These are phyloP conservation scores for Dallia pectoralis DNA, from an alignment of 2,797 vertebrate genomes.

Conservation along the genomic window DNA sequence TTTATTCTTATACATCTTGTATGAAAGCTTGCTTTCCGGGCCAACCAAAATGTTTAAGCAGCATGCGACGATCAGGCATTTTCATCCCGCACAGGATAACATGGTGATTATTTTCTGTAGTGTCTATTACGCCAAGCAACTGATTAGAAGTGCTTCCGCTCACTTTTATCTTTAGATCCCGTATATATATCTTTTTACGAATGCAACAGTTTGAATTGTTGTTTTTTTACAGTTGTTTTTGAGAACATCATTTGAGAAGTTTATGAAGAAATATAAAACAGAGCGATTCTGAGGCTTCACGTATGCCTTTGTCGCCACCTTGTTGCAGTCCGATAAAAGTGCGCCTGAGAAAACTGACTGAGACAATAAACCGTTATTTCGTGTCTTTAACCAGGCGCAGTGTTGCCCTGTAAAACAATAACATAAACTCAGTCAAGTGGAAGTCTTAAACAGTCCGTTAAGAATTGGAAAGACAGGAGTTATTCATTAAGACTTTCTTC, in stretches of 20 bases:
- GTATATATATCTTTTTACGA: too few relatives aligned
- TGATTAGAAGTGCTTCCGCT: too few relatives aligned
- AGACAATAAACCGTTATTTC: slow-evolving; percentile 4
- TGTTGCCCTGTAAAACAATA: background rate
- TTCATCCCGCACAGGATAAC: too few relatives aligned
- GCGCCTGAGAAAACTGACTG: background rate
- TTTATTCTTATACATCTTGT: too few relatives aligned
- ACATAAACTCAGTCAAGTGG: slow-evolving; percentile 9
- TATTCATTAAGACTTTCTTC: slow-evolving; percentile 28
- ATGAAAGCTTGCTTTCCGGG: too few relatives aligned
- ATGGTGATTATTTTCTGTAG: too few relatives aligned
- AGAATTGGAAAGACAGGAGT: slow-evolving; percentile 28
- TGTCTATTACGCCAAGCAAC: too few relatives aligned
- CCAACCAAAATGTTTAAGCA: too few relatives aligned
- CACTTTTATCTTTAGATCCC: too few relatives aligned
- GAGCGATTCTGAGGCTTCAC: background rate
- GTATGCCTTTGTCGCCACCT: background rate
- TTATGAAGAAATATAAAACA: background rate
- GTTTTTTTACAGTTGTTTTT: too few relatives aligned
- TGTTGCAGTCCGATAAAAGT: background rate
- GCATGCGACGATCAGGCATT: too few relatives aligned
- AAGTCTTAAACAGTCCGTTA: slow-evolving; percentile 8
- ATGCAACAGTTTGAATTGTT: background rate
- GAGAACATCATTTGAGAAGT: background rate
- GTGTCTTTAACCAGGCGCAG: slow-evolving; percentile 4